Percentiles rank a stretch among this genome's conserved stretches.
Evolutionary conservation across 2,888 invertebrate species (phyloP).

Genomic region (Aphidius colemani): DNA sequence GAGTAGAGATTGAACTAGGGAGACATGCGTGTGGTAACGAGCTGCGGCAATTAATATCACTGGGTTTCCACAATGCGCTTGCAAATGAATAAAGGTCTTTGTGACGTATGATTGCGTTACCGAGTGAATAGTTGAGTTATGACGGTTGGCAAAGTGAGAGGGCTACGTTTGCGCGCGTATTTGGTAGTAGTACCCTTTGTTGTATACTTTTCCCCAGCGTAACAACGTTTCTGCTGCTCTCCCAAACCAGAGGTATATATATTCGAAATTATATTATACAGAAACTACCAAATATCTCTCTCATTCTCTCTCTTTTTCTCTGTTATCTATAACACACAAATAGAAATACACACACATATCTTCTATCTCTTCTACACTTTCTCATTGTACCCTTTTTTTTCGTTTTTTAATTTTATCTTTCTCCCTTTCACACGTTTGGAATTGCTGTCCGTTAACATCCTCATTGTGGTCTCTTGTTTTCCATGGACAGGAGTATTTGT

Average conservation of each 20-base stretch:
- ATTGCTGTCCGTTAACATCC: slow-evolving; percentile 24
- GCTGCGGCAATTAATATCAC: slow-evolving; percentile 61
- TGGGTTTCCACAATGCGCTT: slow-evolving; percentile 61
- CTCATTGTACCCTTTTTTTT: slow-evolving; percentile 10
- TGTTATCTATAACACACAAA: slow-evolving; percentile 2
- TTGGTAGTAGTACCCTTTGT: slow-evolving; percentile 11
- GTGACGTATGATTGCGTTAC: slow-evolving; percentile 61
- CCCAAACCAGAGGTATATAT: neutral
- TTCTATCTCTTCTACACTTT: neutral
- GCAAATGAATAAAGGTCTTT: slow-evolving; percentile 60
- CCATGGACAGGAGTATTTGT: no score
- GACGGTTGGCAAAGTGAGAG: slow-evolving; percentile 49
- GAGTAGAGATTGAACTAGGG: slow-evolving; percentile 32
- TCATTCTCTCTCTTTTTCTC: slow-evolving; percentile 29
- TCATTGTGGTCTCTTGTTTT: slow-evolving; percentile 11
- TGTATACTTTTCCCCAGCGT: no score
- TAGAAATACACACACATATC: neutral
- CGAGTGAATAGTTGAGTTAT: slow-evolving; percentile 61
- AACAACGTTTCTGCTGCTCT: neutral
- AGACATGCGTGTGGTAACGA: slow-evolving; percentile 54
- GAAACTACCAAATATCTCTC: slow-evolving; percentile 10
- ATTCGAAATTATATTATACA: neutral
- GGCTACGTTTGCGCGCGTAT: slow-evolving; percentile 31
- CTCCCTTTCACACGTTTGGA: slow-evolving; percentile 7
- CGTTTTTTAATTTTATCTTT: slow-evolving; percentile 1